Base-by-base conservation (phyloP, 2,113 vertebrate species). In the Odontophorus gujanensis region DNA sequence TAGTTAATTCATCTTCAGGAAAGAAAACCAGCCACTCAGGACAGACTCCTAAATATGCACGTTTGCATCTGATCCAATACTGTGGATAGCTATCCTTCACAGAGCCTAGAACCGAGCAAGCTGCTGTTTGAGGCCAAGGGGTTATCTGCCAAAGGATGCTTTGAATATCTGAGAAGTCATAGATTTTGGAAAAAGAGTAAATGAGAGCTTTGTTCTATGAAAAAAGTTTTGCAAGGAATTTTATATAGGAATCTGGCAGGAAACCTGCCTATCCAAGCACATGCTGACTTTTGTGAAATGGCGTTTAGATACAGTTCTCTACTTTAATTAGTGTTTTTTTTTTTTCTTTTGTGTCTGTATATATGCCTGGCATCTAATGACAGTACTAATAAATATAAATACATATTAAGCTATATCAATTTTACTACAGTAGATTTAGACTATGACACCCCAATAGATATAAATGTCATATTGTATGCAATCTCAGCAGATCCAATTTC, bases 401-500 rank as follows among this genome's bases (percentile, higher is more conserved):
- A 12, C 65, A 15, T 61, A 40, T 48, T 19, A 48, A 66, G 34
- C 61, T 55, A 22, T 58, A 76, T 18, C 9, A 53, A 16, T 76
- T 89, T 80, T 87, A 32, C 32, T 50, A 1, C 58, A 13, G 48
- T 53, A 15, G 6, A 36, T 36, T 91, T 84, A 40, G 13, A 32
- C 55, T 43, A 59, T 32, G 9, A 66, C 8, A 26, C 30, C 43
- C 22, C 25, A 28, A 71, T 75, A 43, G 61, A 59, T 5, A n/a
- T 26, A 66, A 34, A 28, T 84, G 81, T 89, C 67, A 62, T 74
- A 45, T 36, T 51, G 81, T 68, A 26, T 13, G 38, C 30, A 62
- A 17, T 92, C 87, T 95, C 63, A 74, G 81, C 92, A 95, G 71
- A n/a, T 89, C 58, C 69, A 67, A 68, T 45, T 81, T 87, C 67